Evolutionary conservation across 2,888 invertebrate species (phyloP), one percentile per base, ranked within the genome.

Genomic region (Mesorhabditis belari): DNA sequence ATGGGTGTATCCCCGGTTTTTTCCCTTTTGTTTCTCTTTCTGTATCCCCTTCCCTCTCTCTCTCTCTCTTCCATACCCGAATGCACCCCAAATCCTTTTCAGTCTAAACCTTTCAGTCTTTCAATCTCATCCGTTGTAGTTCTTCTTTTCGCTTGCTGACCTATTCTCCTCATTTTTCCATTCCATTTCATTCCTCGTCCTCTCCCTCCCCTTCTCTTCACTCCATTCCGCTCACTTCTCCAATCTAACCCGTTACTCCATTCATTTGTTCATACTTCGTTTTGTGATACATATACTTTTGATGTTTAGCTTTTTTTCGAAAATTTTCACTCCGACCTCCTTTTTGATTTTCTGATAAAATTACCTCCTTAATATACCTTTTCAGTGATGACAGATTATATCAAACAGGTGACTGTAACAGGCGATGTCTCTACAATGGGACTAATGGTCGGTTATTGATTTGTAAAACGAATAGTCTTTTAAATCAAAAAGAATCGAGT

Each of bases 331-430:
- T 35, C n/a, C n/a, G 12, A 35, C 44, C 44, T 35, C 44, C 44
- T n/a, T n/a, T n/a, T n/a, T n/a, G n/a, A n/a, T n/a, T n/a, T n/a
- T n/a, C n/a, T n/a, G n/a, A n/a, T n/a, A n/a, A n/a, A 24, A 28
- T 55, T 27, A 28, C 28, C 55, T 0, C 21, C 27, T 35, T 24
- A 54, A 53, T n/a, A 51, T 35, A 1, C 12, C n/a, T 35, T 52
- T 5, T 17, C 12, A 12, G 53, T 51, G 53, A 63, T 65, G 54
- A 27, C 57, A 9, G 71, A 74, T 26, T 74, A 74, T 60, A 70
- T 74, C 60, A 74, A 74, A 54, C 74, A 74, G 57, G 74, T 74
- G 6, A 65, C 71, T 0, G 63, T 74, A 21, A 74, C 70, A 27
- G 74, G 74, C 24, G 74, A 74, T 26, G 60, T 74, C 25, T 69